phyloP scores from a whole-genome alignment of 2,113 vertebrate species.

The Urocitellus parryii region DNA sequence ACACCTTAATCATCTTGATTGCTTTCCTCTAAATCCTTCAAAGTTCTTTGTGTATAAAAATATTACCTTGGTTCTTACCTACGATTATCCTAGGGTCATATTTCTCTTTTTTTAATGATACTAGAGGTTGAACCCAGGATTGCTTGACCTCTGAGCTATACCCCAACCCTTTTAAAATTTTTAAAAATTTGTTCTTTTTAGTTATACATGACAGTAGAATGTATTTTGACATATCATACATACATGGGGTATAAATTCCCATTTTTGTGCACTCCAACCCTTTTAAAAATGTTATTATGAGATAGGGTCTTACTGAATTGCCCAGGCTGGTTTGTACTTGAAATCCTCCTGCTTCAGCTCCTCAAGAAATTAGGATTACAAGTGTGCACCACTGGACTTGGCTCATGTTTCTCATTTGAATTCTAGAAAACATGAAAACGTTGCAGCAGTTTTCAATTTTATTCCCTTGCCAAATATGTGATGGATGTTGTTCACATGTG shows the following conservation, averaged over 20 bases:
- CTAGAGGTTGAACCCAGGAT: background rate
- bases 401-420: slow-evolving; percentile 47
- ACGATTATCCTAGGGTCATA: slow-evolving; percentile 27
- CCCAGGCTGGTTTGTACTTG: background rate
- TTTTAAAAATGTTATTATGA: background rate
- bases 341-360: background rate
- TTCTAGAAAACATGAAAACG: slow-evolving; percentile 36
- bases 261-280: too few relatives aligned
- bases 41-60: slow-evolving; percentile 24
- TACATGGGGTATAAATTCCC: too few relatives aligned
- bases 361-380: background rate
- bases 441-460: background rate
- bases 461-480: slow-evolving; percentile 1
- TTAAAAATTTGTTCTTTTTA: too few relatives aligned
- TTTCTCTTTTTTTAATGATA: slow-evolving; percentile 28
- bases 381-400: background rate
- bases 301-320: background rate
- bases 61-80: slow-evolving; percentile 35
- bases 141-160: background rate
- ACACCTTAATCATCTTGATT: slow-evolving; percentile 21
- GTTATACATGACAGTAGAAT: too few relatives aligned
- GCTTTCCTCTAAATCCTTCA: slow-evolving; percentile 45
- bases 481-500: background rate
- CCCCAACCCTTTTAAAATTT: background rate
- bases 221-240: too few relatives aligned